Conservation (phyloP, 2,797 vertebrate genomes). For the Lepilemur septentrionalis region DNA sequence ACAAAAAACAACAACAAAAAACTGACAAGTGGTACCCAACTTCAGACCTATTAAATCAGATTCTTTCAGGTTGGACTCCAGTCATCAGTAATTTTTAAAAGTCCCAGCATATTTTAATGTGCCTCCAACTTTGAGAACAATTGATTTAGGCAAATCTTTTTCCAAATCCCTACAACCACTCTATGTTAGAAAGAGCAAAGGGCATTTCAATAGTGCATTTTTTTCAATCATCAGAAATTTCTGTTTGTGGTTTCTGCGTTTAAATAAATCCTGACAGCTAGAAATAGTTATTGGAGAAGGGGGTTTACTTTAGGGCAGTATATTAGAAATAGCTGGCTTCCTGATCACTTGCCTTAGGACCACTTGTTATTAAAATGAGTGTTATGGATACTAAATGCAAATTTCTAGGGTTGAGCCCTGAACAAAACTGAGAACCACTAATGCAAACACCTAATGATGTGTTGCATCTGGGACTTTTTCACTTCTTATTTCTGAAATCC, state of each 20-base stretch:
- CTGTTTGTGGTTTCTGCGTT: neutral
- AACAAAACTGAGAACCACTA: neutral
- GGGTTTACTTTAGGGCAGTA: neutral
- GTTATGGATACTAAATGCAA: neutral
- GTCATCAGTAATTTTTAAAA: neutral
- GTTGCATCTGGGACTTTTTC: neutral
- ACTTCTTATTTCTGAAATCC: neutral
- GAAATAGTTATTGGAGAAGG: neutral
- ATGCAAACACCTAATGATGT: neutral
- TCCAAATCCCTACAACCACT: neutral
- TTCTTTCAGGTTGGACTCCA: neutral
- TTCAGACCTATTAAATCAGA: neutral
- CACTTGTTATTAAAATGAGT: neutral
- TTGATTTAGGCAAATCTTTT: neutral
- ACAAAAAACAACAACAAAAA: neutral
- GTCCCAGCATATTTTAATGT: neutral
- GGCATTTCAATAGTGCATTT: neutral
- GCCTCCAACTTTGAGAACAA: neutral
- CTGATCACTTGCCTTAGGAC: neutral
- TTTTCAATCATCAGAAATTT: neutral
- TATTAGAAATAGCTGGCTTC: neutral
- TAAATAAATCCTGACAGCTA: neutral
- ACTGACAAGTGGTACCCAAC: neutral
- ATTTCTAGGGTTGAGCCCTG: rapidly evolving
- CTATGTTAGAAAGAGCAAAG: neutral